Evolutionary conservation across 1,140 invertebrate genomes (phyloP).

Genomic region (Cherax destructor): DNA sequence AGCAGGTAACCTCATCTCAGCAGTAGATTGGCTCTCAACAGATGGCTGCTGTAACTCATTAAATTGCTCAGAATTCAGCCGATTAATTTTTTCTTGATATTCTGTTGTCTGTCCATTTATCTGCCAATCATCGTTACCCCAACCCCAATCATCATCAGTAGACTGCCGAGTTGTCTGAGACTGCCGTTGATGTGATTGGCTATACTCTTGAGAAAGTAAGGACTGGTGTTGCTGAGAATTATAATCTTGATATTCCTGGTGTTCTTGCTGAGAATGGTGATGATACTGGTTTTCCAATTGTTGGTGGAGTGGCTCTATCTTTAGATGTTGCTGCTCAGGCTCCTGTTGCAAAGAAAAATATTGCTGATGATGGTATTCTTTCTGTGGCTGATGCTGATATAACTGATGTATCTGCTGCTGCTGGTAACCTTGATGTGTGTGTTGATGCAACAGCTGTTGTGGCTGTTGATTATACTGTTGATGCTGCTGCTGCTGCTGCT

Average conservation of each 20-base stretch:
- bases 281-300: not conserved
- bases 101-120: conserved; percentile 35
- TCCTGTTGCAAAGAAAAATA: not conserved
- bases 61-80: not conserved
- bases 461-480: not conserved
- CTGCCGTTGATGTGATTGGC: conserved; percentile 8
- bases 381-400: not conserved
- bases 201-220: not conserved
- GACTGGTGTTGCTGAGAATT: conserved; percentile 5
- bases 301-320: not conserved
- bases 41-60: not conserved
- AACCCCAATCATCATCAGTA: conserved; percentile 55
- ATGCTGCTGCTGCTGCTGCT: not conserved
- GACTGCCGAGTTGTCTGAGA: not conserved
- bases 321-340: not conserved
- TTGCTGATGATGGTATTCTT: not conserved
- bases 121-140: conserved; percentile 60
- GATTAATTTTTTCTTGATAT: not conserved
- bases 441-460: not conserved
- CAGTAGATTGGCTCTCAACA: not conserved
- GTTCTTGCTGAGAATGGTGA: not conserved
- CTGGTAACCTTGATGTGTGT: not conserved
- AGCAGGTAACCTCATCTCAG: too few species aligned
- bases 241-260: not conserved
- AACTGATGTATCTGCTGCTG: not conserved